Conservation (phyloP, 2,113 vertebrate species). For the Baryphthengus martii region DNA sequence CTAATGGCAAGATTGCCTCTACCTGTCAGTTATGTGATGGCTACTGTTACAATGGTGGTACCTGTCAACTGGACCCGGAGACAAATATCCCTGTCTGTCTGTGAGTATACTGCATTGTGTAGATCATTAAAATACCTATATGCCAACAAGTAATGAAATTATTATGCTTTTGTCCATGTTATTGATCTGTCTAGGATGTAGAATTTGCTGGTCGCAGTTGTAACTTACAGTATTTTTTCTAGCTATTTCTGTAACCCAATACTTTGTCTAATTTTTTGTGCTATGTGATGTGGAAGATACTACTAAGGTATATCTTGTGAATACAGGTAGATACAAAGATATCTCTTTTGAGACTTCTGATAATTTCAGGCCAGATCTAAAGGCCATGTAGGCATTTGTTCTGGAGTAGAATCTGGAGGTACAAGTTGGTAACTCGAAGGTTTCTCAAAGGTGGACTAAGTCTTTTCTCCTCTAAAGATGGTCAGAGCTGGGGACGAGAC, state of each 20-base stretch:
- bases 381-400: not conserved
- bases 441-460: not conserved
- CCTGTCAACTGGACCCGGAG: slow-evolving; percentile 94
- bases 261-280: not conserved
- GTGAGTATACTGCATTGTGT: slow-evolving; percentile 82
- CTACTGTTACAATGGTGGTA: slow-evolving; percentile 97
- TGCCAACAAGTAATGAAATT: not conserved
- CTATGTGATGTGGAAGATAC: not conserved
- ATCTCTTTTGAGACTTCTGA: not conserved
- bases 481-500: not conserved
- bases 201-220: not conserved
- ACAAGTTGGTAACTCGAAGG: not conserved
- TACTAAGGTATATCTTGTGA: not conserved
- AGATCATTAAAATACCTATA: not conserved
- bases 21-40: slow-evolving; percentile 98
- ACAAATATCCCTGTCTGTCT: slow-evolving; percentile 93
- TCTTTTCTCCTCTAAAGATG: not conserved
- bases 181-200: not conserved
- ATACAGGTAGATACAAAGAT: not conserved
- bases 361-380: not conserved
- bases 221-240: not conserved
- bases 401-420: not conserved
- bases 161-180: not conserved
- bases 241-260: not conserved
- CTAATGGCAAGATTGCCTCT: slow-evolving; percentile 92